Conservation (phyloP, 2,888 invertebrate species). For the Syritta pipiens region DNA sequence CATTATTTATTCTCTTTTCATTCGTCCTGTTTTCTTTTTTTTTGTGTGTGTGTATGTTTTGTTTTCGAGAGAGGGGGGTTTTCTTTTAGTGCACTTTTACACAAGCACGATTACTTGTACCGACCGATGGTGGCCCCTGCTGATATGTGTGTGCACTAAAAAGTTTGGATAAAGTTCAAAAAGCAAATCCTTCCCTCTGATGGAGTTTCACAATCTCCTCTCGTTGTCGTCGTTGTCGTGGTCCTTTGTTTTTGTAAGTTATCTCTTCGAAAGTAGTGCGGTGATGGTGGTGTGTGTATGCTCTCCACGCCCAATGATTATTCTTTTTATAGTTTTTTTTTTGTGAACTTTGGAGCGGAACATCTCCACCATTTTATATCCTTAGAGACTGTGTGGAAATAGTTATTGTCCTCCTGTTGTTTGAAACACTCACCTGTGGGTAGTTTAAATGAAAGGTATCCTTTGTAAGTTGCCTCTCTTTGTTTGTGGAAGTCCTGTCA, state of each 20-base stretch:
- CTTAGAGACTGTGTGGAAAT: neutral
- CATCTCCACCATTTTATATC: conserved; percentile 25
- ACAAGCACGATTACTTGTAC: conserved; percentile 57
- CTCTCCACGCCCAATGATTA: conserved; percentile 58
- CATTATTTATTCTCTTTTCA: conserved; percentile 61
- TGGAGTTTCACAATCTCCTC: conserved; percentile 2
- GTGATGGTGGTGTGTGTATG: neutral
- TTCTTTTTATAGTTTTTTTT: conserved; percentile 58
- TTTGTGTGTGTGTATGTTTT: too few relatives aligned
- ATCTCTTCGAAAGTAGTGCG: conserved; percentile 3
- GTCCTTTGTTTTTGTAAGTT: conserved; percentile 7
- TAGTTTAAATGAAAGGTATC: conserved; percentile 19
- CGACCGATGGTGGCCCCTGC: conserved; percentile 46
- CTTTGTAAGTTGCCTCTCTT: neutral
- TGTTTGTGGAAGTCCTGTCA: neutral
- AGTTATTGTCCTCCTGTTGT: conserved; percentile 13
- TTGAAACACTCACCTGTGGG: conserved; percentile 33
- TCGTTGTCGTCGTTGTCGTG: neutral
- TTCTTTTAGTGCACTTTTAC: conserved; percentile 55
- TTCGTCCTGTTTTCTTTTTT: conserved; percentile 32
- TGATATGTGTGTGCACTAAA: conserved; percentile 65
- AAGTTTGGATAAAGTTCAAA: conserved; percentile 65
- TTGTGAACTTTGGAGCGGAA: conserved; percentile 42
- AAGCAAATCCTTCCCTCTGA: conserved; percentile 55
- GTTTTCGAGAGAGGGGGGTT: too few relatives aligned